phyloP scores from a whole-genome alignment of 1,140 invertebrate species.

The Panulirus ornatus region DNA sequence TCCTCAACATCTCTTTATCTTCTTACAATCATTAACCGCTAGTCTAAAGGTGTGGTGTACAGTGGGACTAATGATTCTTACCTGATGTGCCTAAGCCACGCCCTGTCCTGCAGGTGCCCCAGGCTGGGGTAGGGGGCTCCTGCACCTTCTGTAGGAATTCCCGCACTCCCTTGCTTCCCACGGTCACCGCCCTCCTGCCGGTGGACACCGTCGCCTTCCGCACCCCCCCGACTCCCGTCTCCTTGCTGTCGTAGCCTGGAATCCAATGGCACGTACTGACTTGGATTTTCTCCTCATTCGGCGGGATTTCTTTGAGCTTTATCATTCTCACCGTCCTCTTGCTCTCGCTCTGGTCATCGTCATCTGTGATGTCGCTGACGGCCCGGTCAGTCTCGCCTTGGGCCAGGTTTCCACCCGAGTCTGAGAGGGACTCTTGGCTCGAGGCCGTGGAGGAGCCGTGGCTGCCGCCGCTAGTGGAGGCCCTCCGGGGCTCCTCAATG shows the following conservation, averaged over 20 bases:
- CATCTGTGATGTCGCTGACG: background rate
- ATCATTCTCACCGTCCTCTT: constrained; percentile 4
- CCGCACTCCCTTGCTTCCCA: constrained; percentile 1
- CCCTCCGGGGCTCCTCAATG: background rate
- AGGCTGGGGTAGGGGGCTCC: constrained; percentile 42
- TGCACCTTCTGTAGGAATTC: constrained; percentile 43
- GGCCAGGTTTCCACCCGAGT: background rate
- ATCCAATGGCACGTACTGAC: too few relatives aligned
- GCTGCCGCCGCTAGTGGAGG: constrained; percentile 26
- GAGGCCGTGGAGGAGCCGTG: constrained; percentile 51
- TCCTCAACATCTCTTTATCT: too few relatives aligned
- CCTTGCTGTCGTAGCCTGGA: background rate
- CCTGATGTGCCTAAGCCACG: constrained; percentile 53
- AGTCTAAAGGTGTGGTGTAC: background rate
- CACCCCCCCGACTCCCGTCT: background rate
- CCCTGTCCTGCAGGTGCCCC: constrained; percentile 58
- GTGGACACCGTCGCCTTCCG: background rate
- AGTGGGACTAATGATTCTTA: background rate
- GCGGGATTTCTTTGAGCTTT: background rate
- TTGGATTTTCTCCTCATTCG: background rate
- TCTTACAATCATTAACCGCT: too few relatives aligned
- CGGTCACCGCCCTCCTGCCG: background rate
- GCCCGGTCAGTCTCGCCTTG: background rate
- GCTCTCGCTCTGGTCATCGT: background rate
- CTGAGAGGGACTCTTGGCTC: constrained; percentile 46